phyloP scores from a whole-genome alignment of 1,140 invertebrate species.

The Varroa destructor region DNA sequence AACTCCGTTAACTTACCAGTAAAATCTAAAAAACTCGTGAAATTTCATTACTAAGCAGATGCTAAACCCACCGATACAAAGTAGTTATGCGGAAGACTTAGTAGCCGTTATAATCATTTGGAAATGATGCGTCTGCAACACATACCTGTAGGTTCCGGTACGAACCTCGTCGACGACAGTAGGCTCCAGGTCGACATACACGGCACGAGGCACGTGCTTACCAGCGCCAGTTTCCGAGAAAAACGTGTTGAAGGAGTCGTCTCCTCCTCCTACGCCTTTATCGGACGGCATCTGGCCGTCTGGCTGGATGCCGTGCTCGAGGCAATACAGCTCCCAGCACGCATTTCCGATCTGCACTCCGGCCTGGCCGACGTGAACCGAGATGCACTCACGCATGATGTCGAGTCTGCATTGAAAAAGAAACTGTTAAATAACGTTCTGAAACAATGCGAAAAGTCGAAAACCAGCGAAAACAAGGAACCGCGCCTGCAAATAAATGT shows the following conservation, averaged over 20 bases:
- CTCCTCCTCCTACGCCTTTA: conserved; percentile 37
- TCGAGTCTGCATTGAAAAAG: not conserved
- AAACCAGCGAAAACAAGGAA: no score
- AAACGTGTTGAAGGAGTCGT: conserved; percentile 47
- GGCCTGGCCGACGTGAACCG: conserved; percentile 46
- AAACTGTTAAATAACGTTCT: not conserved
- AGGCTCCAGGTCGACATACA: conserved; percentile 48
- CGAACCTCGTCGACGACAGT: conserved; percentile 44
- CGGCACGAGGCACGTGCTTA: conserved; percentile 46
- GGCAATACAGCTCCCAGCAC: conserved; percentile 50
- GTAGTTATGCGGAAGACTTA: no score
- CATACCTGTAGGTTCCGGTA: conserved; percentile 14
- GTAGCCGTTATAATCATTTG: no score
- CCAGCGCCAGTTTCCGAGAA: conserved; percentile 47
- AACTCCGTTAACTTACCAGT: no score
- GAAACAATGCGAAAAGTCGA: no score
- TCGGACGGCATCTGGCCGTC: conserved; percentile 41
- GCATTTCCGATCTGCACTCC: conserved; percentile 50
- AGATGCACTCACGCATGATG: conserved; percentile 44
- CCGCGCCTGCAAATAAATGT: no score
- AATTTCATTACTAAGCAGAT: no score
- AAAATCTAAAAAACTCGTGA: no score
- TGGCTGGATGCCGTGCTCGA: conserved; percentile 44
- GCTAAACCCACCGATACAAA: no score
- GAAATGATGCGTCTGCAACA: not conserved